A percentile compares a stretch with the other conserved stretches of the same genome.
Conservation (phyloP, 2,888 invertebrate species). For the Clivina fossor region DNA sequence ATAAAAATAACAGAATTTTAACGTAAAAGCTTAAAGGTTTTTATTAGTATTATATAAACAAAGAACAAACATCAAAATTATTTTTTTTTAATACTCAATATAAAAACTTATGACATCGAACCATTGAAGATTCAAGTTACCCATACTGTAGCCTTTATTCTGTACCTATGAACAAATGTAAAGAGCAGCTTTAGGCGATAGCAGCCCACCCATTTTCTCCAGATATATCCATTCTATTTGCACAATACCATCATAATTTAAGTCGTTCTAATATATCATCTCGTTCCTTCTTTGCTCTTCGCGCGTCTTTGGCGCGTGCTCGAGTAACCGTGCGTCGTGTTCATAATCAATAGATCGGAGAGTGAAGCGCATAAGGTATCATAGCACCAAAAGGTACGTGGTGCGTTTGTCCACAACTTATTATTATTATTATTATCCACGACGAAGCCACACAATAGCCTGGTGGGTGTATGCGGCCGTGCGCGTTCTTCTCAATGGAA, state of each 20-base stretch:
- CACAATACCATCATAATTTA: slow-evolving; percentile 32
- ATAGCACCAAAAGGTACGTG: slow-evolving; percentile 10
- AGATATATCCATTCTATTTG: slow-evolving; percentile 31
- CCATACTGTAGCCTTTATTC: too few species aligned
- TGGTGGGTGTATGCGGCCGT: slow-evolving; percentile 6
- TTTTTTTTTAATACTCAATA: too few species aligned
- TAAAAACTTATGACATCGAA: too few species aligned
- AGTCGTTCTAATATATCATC: slow-evolving; percentile 31
- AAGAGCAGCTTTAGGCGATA: slow-evolving; percentile 1
- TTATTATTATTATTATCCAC: slow-evolving; percentile 30
- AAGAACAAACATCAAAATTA: too few species aligned
- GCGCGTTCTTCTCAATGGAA: neutral
- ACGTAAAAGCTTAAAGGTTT: too few species aligned
- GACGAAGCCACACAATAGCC: slow-evolving; percentile 21
- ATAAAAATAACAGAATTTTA: too few species aligned
- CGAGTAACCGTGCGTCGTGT: too few species aligned
- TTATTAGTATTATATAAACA: too few species aligned
- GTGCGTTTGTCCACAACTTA: slow-evolving; percentile 26
- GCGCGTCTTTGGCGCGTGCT: neutral
- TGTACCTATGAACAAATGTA: slow-evolving; percentile 5
- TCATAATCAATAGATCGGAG: slow-evolving; percentile 12
- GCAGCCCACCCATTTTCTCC: slow-evolving; percentile 30
- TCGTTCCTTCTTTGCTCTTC: slow-evolving; percentile 3
- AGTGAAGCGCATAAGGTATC: slow-evolving; percentile 16
- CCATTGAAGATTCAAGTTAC: too few species aligned